Evolutionary conservation across 2,113 vertebrate genomes (phyloP), one percentile per base, ranked within the genome.

Genomic region (Stictonetta naevosa): DNA sequence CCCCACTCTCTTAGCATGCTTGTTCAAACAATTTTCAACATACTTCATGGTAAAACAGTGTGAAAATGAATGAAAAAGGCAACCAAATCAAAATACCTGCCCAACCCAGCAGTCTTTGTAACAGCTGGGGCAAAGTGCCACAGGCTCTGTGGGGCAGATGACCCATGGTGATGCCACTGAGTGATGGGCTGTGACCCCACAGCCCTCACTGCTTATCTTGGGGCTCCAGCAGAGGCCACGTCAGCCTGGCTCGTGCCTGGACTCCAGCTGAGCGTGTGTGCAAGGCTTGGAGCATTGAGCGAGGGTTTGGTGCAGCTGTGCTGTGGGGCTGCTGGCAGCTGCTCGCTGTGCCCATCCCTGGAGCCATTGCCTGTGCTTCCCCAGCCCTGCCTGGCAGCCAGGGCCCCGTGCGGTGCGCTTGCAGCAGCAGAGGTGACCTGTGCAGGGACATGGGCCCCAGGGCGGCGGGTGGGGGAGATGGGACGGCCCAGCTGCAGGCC

Each of bases 151-250:
- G 44, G 44, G 8, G 18, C 44, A 46, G 46, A 46, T 46, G 46
- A 18, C 19, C 46, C 46, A 10, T 46, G 58, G 17, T 13, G 8
- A 46, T 4, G 0, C 17, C 28, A 56, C 2, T 1, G 2, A 29
- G 44, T 2, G 3, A 17, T 4, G 4, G 11, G 36, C 5, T 62
- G 31, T 52, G 36, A 40, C 46, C 15, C 34, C 10, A 2, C 4
- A 1, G 20, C 34, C 25, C 31, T 44, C 2, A 1, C 38, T 55
- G 56, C 22, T 28, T 14, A 11, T 36, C 4, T n/a, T 28, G 1
- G 9, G 48, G 40, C 2, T 1, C 38, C 1, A 3, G 48, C 67
- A 79, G n/a, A 38, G 28, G 15, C 53, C 40, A 19, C 40, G 4
- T 34, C 52, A 55, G 13, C 2, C 46, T 46, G 33, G 17, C 40